Percentiles rank a stretch among this genome's conserved stretches.
phyloP scores from a whole-genome alignment of 2,888 invertebrate species.

The Limenitis camilla region DNA sequence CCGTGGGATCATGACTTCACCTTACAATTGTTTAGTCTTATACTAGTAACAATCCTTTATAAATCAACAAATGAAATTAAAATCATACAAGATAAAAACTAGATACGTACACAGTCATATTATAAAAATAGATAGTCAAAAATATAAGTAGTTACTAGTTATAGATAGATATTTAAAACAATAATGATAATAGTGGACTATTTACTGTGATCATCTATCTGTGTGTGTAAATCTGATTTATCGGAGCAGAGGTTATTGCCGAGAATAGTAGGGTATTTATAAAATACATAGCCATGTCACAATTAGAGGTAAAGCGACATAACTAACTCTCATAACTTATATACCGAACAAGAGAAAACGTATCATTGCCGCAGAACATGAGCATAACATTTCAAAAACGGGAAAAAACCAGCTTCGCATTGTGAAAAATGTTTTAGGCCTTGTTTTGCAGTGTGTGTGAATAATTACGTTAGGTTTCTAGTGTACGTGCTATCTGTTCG shows the following conservation, averaged over 20 bases:
- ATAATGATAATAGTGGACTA: too few relatives aligned
- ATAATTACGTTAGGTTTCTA: constrained; percentile 70
- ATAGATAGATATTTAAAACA: too few relatives aligned
- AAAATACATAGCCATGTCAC: too few relatives aligned
- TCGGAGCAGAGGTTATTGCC: too few relatives aligned
- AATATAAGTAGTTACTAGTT: too few relatives aligned
- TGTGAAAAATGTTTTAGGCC: constrained; percentile 19
- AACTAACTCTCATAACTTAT: neutral
- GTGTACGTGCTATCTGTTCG: constrained; percentile 58
- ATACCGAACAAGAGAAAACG: neutral
- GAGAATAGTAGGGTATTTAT: too few relatives aligned
- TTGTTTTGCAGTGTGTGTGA: constrained; percentile 56
- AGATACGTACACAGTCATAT: too few relatives aligned
- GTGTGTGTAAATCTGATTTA: too few relatives aligned
- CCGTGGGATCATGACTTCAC: constrained; percentile 24
- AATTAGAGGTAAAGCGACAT: too few relatives aligned
- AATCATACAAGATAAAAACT: too few relatives aligned
- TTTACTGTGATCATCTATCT: neutral
- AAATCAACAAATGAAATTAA: neutral
- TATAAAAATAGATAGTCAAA: too few relatives aligned
- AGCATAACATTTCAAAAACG: constrained; percentile 4
- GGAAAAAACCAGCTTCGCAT: constrained; percentile 23
- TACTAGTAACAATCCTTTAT: neutral
- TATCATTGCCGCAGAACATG: neutral
- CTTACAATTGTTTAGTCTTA: constrained; percentile 30